These are phyloP conservation scores for Yponomeuta cagnagella DNA, from an alignment of 2,888 invertebrate species.

Conservation along the genomic window DNA sequence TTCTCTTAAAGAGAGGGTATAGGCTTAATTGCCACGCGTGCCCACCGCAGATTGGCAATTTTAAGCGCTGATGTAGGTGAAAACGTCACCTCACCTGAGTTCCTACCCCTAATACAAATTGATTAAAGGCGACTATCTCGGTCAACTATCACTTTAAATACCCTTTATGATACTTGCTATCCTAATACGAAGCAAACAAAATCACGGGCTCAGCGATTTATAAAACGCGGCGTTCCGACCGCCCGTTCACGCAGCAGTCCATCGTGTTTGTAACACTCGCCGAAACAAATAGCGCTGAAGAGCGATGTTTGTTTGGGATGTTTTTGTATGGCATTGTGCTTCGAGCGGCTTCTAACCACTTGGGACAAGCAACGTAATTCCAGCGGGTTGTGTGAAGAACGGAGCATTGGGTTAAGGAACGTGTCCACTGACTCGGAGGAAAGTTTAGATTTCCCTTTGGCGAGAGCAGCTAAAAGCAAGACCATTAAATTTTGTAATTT, in stretches of 20 bases:
- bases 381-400: neutral
- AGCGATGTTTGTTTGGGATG: slow-evolving; percentile 14
- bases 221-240: neutral
- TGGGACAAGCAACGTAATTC: neutral
- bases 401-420: neutral
- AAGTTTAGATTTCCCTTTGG: neutral
- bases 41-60: no score
- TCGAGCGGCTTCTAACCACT: slow-evolving; percentile 1
- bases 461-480: neutral
- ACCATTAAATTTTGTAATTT: neutral
- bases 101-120: no score
- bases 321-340: slow-evolving; percentile 5
- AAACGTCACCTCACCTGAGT: no score
- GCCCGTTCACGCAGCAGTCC: neutral
- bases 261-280: slow-evolving; percentile 10
- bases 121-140: no score
- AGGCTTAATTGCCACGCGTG: no score
- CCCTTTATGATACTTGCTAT: no score
- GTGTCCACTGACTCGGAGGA: neutral
- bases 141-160: no score
- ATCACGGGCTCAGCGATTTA: neutral
- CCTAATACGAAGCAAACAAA: neutral
- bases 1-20: no score
- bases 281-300: slow-evolving; percentile 8
- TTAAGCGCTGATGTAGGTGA: no score